phyloP scores from a whole-genome alignment of 2,797 vertebrate genomes.

The Psittacula echo region DNA sequence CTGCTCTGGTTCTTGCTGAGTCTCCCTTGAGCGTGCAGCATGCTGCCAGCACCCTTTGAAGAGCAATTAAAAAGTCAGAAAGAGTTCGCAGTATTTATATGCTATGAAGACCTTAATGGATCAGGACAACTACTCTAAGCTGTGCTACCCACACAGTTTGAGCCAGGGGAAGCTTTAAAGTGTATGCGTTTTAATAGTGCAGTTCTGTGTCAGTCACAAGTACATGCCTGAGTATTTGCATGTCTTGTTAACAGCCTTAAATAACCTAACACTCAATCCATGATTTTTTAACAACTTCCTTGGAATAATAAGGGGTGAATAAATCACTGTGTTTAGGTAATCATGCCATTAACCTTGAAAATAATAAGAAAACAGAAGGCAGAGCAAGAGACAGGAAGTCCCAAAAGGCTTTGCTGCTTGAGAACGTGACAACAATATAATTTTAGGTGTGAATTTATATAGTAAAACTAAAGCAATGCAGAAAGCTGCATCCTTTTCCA shows the following conservation, averaged over 20 bases:
- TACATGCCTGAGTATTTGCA: background rate
- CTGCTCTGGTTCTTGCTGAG: background rate
- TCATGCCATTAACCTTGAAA: slow-evolving; percentile 26
- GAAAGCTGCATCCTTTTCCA: background rate
- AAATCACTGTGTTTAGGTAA: slow-evolving; percentile 40
- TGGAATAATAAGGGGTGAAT: slow-evolving; percentile 63
- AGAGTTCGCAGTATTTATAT: background rate
- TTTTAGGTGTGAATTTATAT: background rate
- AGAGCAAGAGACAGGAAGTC: slow-evolving; percentile 1
- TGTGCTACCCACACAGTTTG: background rate
- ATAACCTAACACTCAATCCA: slow-evolving; percentile 60
- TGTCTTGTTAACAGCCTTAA: slow-evolving; percentile 60
- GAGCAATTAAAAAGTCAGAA: slow-evolving; percentile 19
- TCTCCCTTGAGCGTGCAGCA: background rate
- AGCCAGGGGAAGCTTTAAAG: slow-evolving; percentile 28
- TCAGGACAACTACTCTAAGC: background rate
- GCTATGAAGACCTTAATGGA: background rate
- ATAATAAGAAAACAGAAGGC: slow-evolving; percentile 35
- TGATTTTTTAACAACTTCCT: slow-evolving; percentile 67
- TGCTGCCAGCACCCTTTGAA: background rate
- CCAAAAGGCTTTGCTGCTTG: slow-evolving; percentile 12
- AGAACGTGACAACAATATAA: background rate
- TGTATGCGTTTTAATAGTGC: background rate
- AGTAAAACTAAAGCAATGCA: background rate
- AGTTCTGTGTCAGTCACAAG: slow-evolving; percentile 20